Percentiles rank a stretch among this genome's conserved stretches.
phyloP scores from a whole-genome alignment of 2,113 vertebrate genomes.

The Cochlearius cochlearius region DNA sequence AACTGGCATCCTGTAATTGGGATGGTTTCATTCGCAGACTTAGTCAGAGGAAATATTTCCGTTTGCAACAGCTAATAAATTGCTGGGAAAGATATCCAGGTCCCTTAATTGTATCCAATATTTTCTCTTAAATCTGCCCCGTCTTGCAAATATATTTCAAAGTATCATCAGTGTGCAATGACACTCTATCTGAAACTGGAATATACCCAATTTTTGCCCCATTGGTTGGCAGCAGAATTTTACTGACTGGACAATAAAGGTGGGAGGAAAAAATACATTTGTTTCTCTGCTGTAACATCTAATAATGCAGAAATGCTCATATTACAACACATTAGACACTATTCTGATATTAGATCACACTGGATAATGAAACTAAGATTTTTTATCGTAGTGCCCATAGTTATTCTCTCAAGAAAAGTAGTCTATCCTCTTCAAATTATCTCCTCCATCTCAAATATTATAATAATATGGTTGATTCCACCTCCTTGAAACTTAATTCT shows the following conservation, averaged over 20 bases:
- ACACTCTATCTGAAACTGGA: neutral
- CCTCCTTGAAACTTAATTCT: neutral
- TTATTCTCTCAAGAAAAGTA: neutral
- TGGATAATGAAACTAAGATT: neutral
- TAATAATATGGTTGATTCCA: neutral
- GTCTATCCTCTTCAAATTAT: neutral
- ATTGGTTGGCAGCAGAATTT: neutral
- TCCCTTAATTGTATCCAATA: neutral
- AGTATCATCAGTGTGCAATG: neutral
- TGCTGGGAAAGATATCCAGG: neutral
- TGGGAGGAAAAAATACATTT: neutral
- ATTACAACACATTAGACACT: neutral
- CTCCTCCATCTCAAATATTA: neutral
- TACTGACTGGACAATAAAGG: neutral
- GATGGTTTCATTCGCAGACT: neutral
- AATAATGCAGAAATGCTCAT: neutral
- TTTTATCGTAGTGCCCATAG: neutral
- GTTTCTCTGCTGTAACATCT: neutral
- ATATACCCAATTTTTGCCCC: neutral
- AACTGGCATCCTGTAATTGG: neutral
- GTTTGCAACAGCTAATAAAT: neutral
- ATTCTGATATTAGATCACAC: neutral
- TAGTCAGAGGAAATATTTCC: neutral
- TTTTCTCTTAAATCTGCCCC: neutral
- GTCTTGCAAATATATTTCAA: neutral